Percentiles rank a stretch among this genome's conserved stretches.
Conservation (phyloP, 2,888 invertebrate genomes). For the Saturnia japonica region DNA sequence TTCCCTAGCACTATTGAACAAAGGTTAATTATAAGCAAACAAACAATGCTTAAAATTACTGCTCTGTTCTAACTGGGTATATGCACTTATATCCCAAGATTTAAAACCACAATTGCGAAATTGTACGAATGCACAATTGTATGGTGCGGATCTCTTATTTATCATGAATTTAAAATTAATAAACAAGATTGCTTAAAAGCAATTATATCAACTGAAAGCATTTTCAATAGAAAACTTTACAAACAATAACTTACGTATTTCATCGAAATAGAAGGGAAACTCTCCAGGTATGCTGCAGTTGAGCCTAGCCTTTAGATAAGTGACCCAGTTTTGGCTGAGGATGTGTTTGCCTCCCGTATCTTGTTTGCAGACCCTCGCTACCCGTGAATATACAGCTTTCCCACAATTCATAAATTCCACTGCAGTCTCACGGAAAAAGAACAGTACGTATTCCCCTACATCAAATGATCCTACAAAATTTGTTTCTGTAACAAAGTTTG, state of each 20-base stretch:
- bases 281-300: constrained; percentile 88
- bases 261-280: constrained; percentile 89
- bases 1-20: neutral
- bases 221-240: neutral
- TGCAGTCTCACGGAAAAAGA: constrained; percentile 88
- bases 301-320: constrained; percentile 85
- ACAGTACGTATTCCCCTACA: constrained; percentile 85
- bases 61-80: neutral
- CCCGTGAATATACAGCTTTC: constrained; percentile 86
- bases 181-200: neutral
- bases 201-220: neutral
- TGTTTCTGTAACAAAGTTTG: constrained; percentile 79
- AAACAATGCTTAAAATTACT: neutral
- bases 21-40: neutral
- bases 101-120: neutral
- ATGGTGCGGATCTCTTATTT: neutral
- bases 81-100: neutral
- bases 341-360: constrained; percentile 85
- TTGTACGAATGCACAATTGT: too few relatives aligned
- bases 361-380: constrained; percentile 88
- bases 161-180: neutral
- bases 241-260: constrained; percentile 82
- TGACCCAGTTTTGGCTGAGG: constrained; percentile 85
- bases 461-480: constrained; percentile 88
- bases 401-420: constrained; percentile 87